Base-by-base conservation (phyloP, 1,140 invertebrate genomes). In the Aphis craccivora region DNA sequence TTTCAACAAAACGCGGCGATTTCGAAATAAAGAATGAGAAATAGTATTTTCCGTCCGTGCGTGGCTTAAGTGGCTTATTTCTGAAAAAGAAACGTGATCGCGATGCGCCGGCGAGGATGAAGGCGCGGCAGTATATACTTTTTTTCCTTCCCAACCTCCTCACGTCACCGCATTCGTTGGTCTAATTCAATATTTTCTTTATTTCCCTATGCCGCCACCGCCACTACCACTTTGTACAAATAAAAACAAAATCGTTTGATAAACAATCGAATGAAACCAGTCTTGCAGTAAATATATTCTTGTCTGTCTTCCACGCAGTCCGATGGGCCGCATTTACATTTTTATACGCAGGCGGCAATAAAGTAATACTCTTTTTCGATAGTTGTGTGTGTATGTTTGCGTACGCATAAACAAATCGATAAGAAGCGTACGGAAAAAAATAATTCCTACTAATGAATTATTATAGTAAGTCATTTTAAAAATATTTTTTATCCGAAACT, bases 51-150 rank as follows among this genome's bases (percentile, higher is more conserved):
- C 20, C 76, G 91, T 81, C 51, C 83, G 91, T 53, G 30, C 83
- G 91, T 53, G 30, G 81, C 91, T 93, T 93, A 93, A 93, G 91
- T 93, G 91, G 91, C 91, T 93, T 93, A 93, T 93, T 93, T 93
- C 35, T 86, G 91, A 14, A 93, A 84, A 93, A 93, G 76, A 84
- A 93, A 93, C 91, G 91, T 93, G 91, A 93, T 93, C 81, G 35
- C 81, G 14, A n/a, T 48, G 48, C 25, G 55, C 37, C 81, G 25
- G 23, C 48, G 40, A 51, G 91, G 91, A 92, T 92, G 76, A 92
- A 81, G 43, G 43, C 43, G 2, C 18, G 60, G 60, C 60, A n/a
- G n/a, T 76, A n/a, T 76, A 18, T 43, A 40, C 30, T 76, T 53
- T 86, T 93, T 92, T 86, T 93, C 43, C 37, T 37, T 37, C 45